Evolutionary conservation across 64 coral and sea anemone species (phyloP).

Genomic region (Platygyra sinensis): DNA sequence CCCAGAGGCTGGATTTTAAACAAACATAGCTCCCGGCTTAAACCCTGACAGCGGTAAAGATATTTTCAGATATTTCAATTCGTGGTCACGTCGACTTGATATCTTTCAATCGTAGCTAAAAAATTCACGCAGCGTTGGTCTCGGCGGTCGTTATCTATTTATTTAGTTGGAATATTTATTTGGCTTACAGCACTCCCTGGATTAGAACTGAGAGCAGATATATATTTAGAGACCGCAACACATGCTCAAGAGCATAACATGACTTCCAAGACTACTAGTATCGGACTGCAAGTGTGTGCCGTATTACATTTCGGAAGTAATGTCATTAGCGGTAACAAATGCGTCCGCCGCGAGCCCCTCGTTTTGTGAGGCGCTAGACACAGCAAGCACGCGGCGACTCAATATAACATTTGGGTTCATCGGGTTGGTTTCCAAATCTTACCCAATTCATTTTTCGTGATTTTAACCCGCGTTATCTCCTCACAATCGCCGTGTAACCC

Average conservation of each 20-base stretch:
- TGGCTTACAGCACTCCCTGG: background rate
- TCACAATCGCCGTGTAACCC: background rate
- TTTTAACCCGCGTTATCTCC: background rate
- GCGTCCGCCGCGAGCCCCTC: background rate
- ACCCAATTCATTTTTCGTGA: background rate
- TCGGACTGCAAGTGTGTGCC: background rate
- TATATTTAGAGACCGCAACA: background rate
- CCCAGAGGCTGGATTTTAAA: background rate
- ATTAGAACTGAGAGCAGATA: constrained; percentile 16
- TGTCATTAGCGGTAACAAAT: constrained; percentile 38
- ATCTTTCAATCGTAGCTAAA: background rate
- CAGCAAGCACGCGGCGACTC: background rate
- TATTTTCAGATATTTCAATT: background rate
- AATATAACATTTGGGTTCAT: background rate
- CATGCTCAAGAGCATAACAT: background rate
- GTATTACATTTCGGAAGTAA: constrained; percentile 38
- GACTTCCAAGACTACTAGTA: background rate
- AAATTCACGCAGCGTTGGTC: background rate
- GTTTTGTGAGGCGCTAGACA: constrained; percentile 19
- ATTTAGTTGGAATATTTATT: background rate
- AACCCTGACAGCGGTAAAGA: background rate
- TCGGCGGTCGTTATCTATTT: background rate
- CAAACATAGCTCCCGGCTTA: background rate
- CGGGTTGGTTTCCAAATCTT: background rate
- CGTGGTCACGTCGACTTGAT: background rate